Evolutionary conservation across 2,113 vertebrate genomes (phyloP).

Genomic region (Raja brachyura): DNA sequence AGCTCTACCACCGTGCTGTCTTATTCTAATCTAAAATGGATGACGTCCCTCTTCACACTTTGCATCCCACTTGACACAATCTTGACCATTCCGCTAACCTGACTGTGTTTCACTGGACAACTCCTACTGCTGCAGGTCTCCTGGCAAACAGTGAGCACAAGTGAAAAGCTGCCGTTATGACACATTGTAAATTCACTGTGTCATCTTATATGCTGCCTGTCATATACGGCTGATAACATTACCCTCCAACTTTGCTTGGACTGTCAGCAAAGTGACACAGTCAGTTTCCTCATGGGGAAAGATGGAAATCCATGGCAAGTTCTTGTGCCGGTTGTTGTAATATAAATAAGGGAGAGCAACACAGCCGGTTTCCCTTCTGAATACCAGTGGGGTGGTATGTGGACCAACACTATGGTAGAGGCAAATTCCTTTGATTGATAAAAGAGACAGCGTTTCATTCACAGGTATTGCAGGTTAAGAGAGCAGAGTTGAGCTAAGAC

Average conservation of each 20-base stretch:
- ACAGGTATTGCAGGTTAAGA: too few relatives aligned
- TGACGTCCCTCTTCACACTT: too few relatives aligned
- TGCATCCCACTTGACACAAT: too few relatives aligned
- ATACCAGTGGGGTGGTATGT: too few relatives aligned
- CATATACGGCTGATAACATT: not conserved
- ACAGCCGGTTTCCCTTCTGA: not conserved
- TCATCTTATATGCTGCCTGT: not conserved
- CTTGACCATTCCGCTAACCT: too few relatives aligned
- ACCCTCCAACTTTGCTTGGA: not conserved
- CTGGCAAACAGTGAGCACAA: not conserved
- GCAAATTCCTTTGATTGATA: too few relatives aligned
- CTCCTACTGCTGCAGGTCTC: not conserved
- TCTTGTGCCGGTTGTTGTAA: not conserved
- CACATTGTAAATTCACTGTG: not conserved
- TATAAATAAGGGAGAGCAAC: not conserved
- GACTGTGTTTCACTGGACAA: not conserved
- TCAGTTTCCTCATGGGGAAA: not conserved
- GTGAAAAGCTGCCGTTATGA: not conserved
- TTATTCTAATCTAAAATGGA: too few relatives aligned
- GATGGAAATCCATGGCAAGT: not conserved
- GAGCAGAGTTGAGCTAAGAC: too few relatives aligned
- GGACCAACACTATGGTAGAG: too few relatives aligned
- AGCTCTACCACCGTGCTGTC: too few relatives aligned
- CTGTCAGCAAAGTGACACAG: too few relatives aligned
- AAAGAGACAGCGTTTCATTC: too few relatives aligned